A percentile compares a stretch with the other conserved stretches of the same genome.
Conservation (phyloP, 1,140 invertebrate species). For the Mercenaria mercenaria region DNA sequence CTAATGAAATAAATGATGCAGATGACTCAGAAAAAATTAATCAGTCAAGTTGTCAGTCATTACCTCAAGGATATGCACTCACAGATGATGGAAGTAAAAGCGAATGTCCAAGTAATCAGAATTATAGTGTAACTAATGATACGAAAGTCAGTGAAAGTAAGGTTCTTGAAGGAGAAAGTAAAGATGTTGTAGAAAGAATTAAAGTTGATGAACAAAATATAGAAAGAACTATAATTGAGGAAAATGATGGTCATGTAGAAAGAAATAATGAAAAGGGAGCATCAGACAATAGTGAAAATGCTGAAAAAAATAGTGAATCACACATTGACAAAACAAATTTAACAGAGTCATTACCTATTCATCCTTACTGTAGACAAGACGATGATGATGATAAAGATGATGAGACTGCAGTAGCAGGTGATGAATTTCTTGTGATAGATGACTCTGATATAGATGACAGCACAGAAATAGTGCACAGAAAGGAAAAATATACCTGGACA, state of each 20-base stretch:
- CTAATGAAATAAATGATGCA: no score
- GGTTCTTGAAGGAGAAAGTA: no score
- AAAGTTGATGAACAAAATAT: no score
- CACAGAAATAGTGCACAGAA: not conserved
- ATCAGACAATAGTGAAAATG: not conserved
- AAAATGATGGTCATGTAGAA: not conserved
- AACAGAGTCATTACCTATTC: not conserved
- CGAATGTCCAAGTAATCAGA: not conserved
- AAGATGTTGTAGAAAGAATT: no score
- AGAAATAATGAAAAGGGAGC: not conserved
- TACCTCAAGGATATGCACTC: not conserved
- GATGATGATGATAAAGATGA: not conserved
- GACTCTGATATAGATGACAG: conserved; percentile 71
- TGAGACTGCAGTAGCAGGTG: conserved; percentile 62
- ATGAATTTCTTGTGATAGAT: conserved; percentile 73
- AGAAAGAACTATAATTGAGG: no score
- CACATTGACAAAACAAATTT: not conserved
- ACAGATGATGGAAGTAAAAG: not conserved
- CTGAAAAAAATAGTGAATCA: not conserved
- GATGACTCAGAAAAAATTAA: no score
- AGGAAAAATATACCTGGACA: conserved; percentile 66
- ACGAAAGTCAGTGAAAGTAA: no score
- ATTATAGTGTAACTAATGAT: no score
- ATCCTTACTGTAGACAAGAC: conserved; percentile 22
- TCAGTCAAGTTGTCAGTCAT: no score